These are phyloP conservation scores for Lagenorhynchus albirostris DNA, from an alignment of 2,113 vertebrate genomes.

Conservation along the genomic window DNA sequence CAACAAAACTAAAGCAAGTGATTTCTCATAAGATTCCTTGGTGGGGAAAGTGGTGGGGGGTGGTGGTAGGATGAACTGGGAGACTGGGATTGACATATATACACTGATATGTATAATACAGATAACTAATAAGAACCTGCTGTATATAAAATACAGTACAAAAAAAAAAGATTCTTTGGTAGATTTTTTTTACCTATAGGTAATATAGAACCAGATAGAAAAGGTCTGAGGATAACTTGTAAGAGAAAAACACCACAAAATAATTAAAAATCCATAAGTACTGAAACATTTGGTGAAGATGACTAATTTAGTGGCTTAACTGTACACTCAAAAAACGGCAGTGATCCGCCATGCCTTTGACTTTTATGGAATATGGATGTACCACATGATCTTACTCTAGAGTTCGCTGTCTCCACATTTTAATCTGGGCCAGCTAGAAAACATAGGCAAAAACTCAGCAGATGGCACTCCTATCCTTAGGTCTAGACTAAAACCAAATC, in stretches of 20 bases:
- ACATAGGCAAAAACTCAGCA: not conserved
- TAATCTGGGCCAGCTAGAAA: not conserved
- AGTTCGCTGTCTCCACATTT: not conserved
- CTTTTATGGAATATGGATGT: not conserved
- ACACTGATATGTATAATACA: no score
- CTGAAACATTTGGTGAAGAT: not conserved
- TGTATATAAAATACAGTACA: no score
- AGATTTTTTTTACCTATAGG: not conserved
- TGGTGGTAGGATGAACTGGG: no score
- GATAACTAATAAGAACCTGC: no score
- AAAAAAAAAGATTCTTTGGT: not conserved
- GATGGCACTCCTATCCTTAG: not conserved
- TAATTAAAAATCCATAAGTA: not conserved
- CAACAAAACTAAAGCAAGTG: not conserved
- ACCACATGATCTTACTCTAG: not conserved
- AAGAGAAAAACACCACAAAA: not conserved
- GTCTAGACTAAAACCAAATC: not conserved
- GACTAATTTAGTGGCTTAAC: not conserved
- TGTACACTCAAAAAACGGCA: not conserved
- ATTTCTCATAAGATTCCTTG: not conserved
- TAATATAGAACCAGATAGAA: not conserved
- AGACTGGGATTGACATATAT: no score
- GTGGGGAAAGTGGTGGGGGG: no score
- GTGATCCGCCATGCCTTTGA: not conserved
- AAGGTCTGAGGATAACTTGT: not conserved